Conservation (phyloP, 2,113 vertebrate genomes). For the Melanerpes aurifrons region DNA sequence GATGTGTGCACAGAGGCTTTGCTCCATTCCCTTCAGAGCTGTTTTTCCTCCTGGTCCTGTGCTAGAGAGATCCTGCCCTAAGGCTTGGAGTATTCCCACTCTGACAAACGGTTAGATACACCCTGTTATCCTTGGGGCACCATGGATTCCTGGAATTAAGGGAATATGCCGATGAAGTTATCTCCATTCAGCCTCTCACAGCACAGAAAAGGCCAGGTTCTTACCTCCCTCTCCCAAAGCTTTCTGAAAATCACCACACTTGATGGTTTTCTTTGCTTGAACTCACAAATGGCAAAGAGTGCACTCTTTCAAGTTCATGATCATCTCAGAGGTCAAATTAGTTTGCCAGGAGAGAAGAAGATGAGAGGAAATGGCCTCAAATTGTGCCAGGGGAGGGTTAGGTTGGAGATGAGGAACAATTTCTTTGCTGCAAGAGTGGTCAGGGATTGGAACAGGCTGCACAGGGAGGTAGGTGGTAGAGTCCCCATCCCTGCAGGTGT, state of each 20-base stretch:
- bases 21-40: not conserved
- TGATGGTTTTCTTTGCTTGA: not conserved
- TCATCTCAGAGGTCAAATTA: not conserved
- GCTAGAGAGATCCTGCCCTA: not conserved
- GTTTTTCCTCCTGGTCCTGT: not conserved
- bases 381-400: too few relatives aligned
- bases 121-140: too few relatives aligned
- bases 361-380: not conserved
- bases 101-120: accelerated
- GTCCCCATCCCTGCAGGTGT: too few relatives aligned
- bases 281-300: not conserved
- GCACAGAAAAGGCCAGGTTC: not conserved
- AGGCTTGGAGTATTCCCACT: not conserved
- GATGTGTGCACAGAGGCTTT: not conserved
- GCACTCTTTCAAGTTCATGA: not conserved
- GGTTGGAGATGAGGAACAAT: too few relatives aligned
- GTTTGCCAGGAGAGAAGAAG: not conserved
- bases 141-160: not conserved
- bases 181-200: not conserved
- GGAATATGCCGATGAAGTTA: not conserved
- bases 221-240: not conserved
- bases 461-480: too few relatives aligned
- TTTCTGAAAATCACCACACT: not conserved
- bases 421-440: too few relatives aligned
- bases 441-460: too few relatives aligned